phyloP scores from a whole-genome alignment of 2,113 vertebrate species.

The Podilymbus podiceps region DNA sequence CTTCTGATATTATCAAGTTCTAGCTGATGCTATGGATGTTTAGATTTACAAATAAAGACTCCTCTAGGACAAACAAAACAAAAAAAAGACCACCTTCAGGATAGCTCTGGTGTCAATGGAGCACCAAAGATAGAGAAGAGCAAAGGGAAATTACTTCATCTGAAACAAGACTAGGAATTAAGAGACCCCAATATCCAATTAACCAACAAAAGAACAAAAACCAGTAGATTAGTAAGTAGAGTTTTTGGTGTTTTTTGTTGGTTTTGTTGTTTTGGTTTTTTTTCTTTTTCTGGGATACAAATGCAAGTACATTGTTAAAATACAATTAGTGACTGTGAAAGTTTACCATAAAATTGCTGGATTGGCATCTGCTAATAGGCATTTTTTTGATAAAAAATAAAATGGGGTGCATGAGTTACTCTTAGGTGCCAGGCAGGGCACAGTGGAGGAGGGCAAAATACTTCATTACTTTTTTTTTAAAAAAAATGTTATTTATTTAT shows the following conservation, averaged over 20 bases:
- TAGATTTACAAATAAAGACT: not conserved
- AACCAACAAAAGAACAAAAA: too few species aligned
- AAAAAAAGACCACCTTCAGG: not conserved
- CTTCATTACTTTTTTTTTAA: not conserved
- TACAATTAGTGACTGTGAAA: not conserved
- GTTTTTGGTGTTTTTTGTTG: too few species aligned
- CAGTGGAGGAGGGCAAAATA: not conserved
- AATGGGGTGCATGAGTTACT: not conserved
- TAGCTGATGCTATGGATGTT: not conserved
- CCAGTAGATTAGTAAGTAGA: too few species aligned
- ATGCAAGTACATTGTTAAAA: not conserved
- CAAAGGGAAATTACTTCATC: not conserved
- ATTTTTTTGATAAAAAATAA: not conserved
- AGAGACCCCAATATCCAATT: not conserved
- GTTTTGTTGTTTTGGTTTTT: too few species aligned
- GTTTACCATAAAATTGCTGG: not conserved
- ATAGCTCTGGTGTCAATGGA: not conserved
- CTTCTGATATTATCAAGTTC: not conserved
- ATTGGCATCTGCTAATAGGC: not conserved
- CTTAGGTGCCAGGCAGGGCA: not conserved
- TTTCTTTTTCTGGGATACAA: not conserved
- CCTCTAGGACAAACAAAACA: not conserved
- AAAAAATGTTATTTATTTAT: not conserved
- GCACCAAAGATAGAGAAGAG: not conserved
- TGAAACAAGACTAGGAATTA: not conserved